Evolutionary conservation across 2,888 invertebrate species (phyloP), one percentile per base, ranked within the genome.

Genomic region (Adelognathus sp.): DNA sequence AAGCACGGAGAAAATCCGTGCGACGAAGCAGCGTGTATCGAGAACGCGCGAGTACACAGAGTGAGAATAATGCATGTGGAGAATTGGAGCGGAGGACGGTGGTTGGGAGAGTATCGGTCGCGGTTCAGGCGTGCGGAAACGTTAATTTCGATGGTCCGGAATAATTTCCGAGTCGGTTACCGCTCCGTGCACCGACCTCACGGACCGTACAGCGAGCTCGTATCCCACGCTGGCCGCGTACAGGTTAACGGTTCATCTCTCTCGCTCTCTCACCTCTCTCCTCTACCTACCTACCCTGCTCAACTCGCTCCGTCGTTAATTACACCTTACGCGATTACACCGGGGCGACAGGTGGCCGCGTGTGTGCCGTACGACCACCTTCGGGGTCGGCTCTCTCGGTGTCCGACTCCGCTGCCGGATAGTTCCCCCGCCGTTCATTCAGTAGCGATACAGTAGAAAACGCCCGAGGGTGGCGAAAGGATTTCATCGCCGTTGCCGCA

Each of bases 261-360:
- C n/a, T n/a, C n/a, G n/a, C n/a, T n/a, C n/a, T n/a, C n/a, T n/a
- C n/a, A n/a, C n/a, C n/a, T n/a, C n/a, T n/a, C n/a, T n/a, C n/a
- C n/a, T n/a, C n/a, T n/a, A n/a, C n/a, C n/a, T n/a, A n/a, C 21
- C 44, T 66, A 39, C 31, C 41, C 52, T 29, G 31, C 66, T 50
- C 41, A 29, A 21, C 44, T 67, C 64, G 36, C 66, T 60, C 71
- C 78, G 83, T 84, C 84, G 86, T 86, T 87, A 87, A 87, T 87
- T 87, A 84, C 83, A 84, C 81, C 81, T 78, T 79, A 82, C 61
- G 82, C 84, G 84, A 87, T 86, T 87, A 86, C 84, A 81, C 75
- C 52, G 84, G 83, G 81, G 82, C 84, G 86, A 87, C 87, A 86
- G 87, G 87, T 87, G 87, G 85, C 82, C 82, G 74, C 80, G 83